Evolutionary conservation across 1,140 invertebrate species (phyloP).

Genomic region (Heterodera carotae): DNA sequence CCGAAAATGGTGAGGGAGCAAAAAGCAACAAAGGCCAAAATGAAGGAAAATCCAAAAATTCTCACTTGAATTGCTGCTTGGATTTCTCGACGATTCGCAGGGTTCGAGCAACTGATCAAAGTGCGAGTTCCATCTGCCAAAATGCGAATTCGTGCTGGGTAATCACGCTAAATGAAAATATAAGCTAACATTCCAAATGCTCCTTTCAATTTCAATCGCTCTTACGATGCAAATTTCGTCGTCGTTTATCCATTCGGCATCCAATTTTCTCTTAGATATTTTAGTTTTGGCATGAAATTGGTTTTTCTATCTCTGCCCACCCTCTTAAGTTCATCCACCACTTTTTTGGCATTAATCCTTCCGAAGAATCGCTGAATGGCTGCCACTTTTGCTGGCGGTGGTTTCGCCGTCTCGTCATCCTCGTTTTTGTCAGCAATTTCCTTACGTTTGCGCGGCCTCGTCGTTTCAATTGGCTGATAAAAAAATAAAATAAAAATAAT

Average conservation of each 20-base stretch:
- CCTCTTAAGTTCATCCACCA: slow-evolving; percentile 19
- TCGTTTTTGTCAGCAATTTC: slow-evolving; percentile 20
- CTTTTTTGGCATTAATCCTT: slow-evolving; percentile 5
- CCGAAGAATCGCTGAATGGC: slow-evolving; percentile 11
- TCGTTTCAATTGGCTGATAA: neutral
- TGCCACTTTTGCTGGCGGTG: slow-evolving; percentile 2
- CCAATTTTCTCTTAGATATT: slow-evolving; percentile 1
- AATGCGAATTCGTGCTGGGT: slow-evolving; percentile 20
- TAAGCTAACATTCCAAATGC: too few species aligned
- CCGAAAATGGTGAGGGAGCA: too few species aligned
- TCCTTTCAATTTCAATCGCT: neutral
- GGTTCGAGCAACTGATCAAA: slow-evolving; percentile 22
- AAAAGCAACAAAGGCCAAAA: too few species aligned
- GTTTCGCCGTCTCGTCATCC: neutral
- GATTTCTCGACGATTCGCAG: slow-evolving; percentile 18
- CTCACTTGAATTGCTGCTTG: slow-evolving; percentile 12
- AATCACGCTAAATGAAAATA: neutral
- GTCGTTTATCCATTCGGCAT: slow-evolving; percentile 1
- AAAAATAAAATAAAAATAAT: neutral
- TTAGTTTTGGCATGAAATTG: neutral
- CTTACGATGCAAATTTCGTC: slow-evolving; percentile 6
- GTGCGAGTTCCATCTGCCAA: slow-evolving; percentile 7
- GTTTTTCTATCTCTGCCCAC: neutral
- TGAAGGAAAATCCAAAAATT: neutral
- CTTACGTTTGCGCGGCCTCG: neutral